phyloP scores from a whole-genome alignment of 2,888 invertebrate species.

The Lasioglossum villosulum region DNA sequence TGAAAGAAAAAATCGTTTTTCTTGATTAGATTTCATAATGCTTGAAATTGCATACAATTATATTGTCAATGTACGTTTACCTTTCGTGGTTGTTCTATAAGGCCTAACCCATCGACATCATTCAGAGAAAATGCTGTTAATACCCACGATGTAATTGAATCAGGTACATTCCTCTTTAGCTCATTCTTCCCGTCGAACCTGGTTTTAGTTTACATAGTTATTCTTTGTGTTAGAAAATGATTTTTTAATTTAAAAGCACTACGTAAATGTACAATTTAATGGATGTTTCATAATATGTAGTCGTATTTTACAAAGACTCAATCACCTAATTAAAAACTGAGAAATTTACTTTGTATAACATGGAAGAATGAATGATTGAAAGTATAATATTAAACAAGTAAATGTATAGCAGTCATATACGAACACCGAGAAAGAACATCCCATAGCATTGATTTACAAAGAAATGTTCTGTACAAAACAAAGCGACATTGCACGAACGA shows the following conservation, averaged over 20 bases:
- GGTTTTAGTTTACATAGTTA: slow-evolving; percentile 21
- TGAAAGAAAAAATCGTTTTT: slow-evolving; percentile 59
- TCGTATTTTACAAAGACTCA: slow-evolving; percentile 16
- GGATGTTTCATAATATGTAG: not conserved
- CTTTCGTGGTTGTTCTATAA: slow-evolving; percentile 88
- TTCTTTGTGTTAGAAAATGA: not conserved
- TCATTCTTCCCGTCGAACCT: slow-evolving; percentile 87
- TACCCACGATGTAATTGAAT: slow-evolving; percentile 93
- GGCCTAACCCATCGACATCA: slow-evolving; percentile 90
- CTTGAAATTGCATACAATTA: slow-evolving; percentile 81
- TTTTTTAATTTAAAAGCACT: not conserved
- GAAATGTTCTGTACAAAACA: slow-evolving; percentile 58
- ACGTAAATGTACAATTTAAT: slow-evolving; percentile 6
- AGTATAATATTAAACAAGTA: slow-evolving; percentile 14
- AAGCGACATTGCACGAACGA: slow-evolving; percentile 61
- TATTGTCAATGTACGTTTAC: slow-evolving; percentile 76
- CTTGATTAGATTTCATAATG: not conserved
- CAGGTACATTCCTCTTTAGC: slow-evolving; percentile 89
- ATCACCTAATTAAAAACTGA: slow-evolving; percentile 12
- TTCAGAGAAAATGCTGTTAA: slow-evolving; percentile 93
- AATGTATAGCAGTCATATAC: slow-evolving; percentile 15
- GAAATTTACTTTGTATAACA: slow-evolving; percentile 13
- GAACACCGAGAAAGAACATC: slow-evolving; percentile 37
- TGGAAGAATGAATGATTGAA: slow-evolving; percentile 30
- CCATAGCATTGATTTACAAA: slow-evolving; percentile 39